phyloP scores from a whole-genome alignment of 2,797 vertebrate genomes.

The Echiichthys vipera region DNA sequence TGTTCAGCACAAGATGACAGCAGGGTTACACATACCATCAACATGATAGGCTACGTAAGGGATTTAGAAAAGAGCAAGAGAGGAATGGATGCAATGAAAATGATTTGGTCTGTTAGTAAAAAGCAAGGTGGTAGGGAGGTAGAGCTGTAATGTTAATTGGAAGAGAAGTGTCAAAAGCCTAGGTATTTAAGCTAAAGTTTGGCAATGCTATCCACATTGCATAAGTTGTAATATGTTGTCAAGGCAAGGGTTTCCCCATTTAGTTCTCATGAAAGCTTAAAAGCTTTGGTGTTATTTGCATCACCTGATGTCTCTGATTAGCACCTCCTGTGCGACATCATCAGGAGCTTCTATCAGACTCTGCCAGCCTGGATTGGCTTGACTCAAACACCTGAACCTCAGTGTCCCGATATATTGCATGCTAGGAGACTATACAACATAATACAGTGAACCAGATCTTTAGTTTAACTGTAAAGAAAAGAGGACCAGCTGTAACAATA shows the following conservation, averaged over 20 bases:
- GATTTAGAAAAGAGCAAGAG: background rate
- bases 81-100: conserved; percentile 10
- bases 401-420: conserved; percentile 16
- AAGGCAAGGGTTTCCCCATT: conserved; percentile 13
- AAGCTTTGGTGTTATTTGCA: conserved; percentile 56
- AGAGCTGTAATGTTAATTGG: background rate
- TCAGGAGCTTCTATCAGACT: conserved; percentile 20
- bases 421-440: conserved; percentile 1
- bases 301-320: conserved; percentile 54
- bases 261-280: conserved; percentile 50
- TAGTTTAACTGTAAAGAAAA: conserved; percentile 18
- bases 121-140: background rate
- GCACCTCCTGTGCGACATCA: conserved; percentile 24
- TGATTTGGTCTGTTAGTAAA: background rate
- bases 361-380: conserved; percentile 26
- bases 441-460: conserved; percentile 1
- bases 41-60: conserved; percentile 14
- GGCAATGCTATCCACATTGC: conserved; percentile 4
- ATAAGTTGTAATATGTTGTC: background rate
- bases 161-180: background rate
- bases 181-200: conserved; percentile 31
- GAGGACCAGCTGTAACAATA: background rate
- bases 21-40: conserved; percentile 34
- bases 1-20: no score
- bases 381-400: conserved; percentile 27